These are phyloP conservation scores for Odiellus spinosus DNA, from an alignment of 2,888 invertebrate species.

Conservation along the genomic window DNA sequence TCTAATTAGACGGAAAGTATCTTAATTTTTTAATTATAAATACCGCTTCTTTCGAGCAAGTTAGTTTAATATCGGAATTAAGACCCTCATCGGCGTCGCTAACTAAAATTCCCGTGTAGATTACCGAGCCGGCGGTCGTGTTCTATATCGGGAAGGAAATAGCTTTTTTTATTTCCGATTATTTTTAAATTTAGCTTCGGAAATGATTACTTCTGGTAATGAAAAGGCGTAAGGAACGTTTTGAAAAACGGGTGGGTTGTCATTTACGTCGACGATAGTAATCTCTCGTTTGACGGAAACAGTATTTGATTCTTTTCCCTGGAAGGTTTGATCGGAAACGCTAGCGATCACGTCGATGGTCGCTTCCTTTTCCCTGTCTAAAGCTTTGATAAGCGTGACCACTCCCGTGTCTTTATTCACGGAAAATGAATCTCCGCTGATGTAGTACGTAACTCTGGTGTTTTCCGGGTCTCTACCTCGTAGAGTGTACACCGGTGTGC, in stretches of 20 bases:
- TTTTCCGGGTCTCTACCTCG: slow-evolving; percentile 48
- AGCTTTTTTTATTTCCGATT: background rate
- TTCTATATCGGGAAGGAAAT: slow-evolving; percentile 26
- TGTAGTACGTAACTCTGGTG: slow-evolving; percentile 53
- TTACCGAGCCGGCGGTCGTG: slow-evolving; percentile 43
- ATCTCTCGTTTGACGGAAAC: slow-evolving; percentile 54
- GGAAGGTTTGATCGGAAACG: slow-evolving; percentile 52
- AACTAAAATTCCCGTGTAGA: slow-evolving; percentile 47
- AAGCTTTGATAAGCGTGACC: slow-evolving; percentile 55
- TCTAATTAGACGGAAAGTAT: too few relatives aligned
- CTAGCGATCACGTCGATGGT: slow-evolving; percentile 62
- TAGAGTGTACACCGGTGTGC: slow-evolving; percentile 28
- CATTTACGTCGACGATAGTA: slow-evolving; percentile 59
- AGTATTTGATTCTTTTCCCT: slow-evolving; percentile 56
- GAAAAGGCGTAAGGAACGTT: slow-evolving; percentile 54
- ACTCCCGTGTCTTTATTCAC: slow-evolving; percentile 62
- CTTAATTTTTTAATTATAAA: background rate
- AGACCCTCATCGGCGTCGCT: slow-evolving; percentile 54
- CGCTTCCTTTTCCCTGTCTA: slow-evolving; percentile 58
- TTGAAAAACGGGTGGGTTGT: slow-evolving; percentile 57
- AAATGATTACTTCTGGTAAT: slow-evolving; percentile 40
- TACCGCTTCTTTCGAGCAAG: slow-evolving; percentile 34
- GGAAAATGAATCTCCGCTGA: slow-evolving; percentile 62
- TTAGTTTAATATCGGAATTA: slow-evolving; percentile 50
- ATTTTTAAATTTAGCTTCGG: background rate